Percentiles rank a stretch among this genome's conserved stretches.
These are phyloP conservation scores for Euschistus heros DNA, from an alignment of 1,140 invertebrate genomes.

Conservation along the genomic window DNA sequence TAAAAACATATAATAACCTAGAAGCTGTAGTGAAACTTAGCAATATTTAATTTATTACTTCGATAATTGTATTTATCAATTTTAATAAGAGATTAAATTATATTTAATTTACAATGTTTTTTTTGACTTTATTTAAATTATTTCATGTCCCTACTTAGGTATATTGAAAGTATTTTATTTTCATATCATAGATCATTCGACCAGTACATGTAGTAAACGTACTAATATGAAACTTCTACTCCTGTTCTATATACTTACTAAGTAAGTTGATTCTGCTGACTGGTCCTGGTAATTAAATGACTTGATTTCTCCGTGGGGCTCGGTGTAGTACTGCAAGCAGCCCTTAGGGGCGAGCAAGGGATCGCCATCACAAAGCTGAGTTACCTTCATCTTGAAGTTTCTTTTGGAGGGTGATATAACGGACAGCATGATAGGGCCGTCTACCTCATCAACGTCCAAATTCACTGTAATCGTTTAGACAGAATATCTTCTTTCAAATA, in stretches of 20 bases:
- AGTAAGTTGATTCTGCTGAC: background rate
- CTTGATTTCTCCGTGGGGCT: slow-evolving; percentile 46
- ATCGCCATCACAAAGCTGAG: slow-evolving; percentile 39
- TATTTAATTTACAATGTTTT: too few relatives aligned
- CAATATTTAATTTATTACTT: too few relatives aligned
- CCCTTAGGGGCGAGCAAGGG: slow-evolving; percentile 43
- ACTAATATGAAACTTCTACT: background rate
- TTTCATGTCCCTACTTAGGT: background rate
- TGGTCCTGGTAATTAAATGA: slow-evolving; percentile 55
- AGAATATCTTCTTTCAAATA: too few relatives aligned
- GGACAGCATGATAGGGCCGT: slow-evolving; percentile 50
- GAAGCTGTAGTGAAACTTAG: too few relatives aligned
- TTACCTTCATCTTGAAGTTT: slow-evolving; percentile 51
- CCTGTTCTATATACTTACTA: slow-evolving; percentile 5
- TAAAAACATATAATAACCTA: too few relatives aligned
- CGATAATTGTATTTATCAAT: too few relatives aligned
- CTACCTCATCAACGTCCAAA: slow-evolving; percentile 49
- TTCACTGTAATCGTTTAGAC: slow-evolving; percentile 47
- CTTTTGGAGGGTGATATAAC: slow-evolving; percentile 46
- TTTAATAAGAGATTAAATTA: too few relatives aligned
- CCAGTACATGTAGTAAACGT: background rate
- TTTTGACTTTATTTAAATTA: background rate
- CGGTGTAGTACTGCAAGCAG: slow-evolving; percentile 59
- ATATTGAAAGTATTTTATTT: background rate
- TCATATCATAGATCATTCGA: background rate